Evolutionary conservation across 2,797 vertebrate genomes (phyloP), one percentile per base, ranked within the genome.

Genomic region (Hippocampus kuda): DNA sequence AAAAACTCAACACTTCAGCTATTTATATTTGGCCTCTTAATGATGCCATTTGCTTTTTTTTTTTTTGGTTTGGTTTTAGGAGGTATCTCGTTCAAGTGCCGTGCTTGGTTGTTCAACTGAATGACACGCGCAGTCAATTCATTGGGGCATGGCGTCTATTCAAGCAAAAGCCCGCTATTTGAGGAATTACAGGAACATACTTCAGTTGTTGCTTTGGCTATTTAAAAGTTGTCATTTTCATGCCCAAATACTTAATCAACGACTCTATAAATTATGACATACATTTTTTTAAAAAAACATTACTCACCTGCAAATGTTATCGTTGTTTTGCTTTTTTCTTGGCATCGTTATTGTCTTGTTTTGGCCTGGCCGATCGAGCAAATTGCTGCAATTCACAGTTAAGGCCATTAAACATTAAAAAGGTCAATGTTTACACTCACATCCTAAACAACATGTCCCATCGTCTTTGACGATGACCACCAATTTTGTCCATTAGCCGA

Each of bases 361-460:
- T 99, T 34, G 97, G 97, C 88, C 94, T 92, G 68, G 97, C 95
- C 48, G 97, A 99, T 82, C 95, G 91, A 82, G 97, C 97, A 85
- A 96, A 99, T 81, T 98, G 95, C 97, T 99, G 86, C 67, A 54
- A 70, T 72, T 65, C 49, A 49, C 0, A 83, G 87, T 94, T 92
- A 96, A 98, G 88, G 79, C 70, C n/a, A 27, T 68, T 60, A 20
- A 27, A 46, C n/a, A 24, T n/a, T 6, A 4, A 24, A 46, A 41
- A 75, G 62, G 72, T 66, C 49, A 73, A 64, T 16, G 13, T 65
- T 77, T 76, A 75, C 16, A 51, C 65, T 12, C 24, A 22, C 24
- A 30, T n/a, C 4, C 16, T 15, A 46, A 65, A 46, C 44, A 38
- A 38, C 34, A 8, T 8, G 6, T 7, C 34, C 34, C 34, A 38